Base-by-base conservation (phyloP, 2,113 vertebrate species). In the Otolemur garnettii region DNA sequence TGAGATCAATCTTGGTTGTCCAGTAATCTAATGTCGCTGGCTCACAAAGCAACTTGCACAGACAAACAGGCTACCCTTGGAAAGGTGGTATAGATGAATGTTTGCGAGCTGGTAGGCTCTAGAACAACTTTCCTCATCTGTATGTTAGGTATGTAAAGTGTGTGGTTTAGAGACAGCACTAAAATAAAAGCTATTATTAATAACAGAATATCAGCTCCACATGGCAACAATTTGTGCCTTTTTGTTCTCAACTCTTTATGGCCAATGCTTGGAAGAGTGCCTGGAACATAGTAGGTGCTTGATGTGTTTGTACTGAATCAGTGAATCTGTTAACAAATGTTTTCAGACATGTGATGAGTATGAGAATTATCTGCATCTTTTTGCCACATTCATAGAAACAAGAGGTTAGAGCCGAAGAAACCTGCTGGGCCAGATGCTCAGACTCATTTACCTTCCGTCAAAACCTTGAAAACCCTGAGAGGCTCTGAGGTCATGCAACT, bases 101-200 rank as follows among this genome's bases (percentile, higher is more conserved):
- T 15, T 14, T 57, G 66, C 50, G 14, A 69, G 42, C 14, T 79
- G 50, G 2, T 38, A 59, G 9, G 14, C 30, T 81, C 14, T n/a
- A 12, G 18, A 86, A 55, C 22, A 28, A 15, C 12, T 38, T 82
- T 97, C n/a, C 42, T 96, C 26, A 35, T 91, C 68, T 94, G 26
- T 80, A 11, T 64, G 11, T 84, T 90, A 64, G 11, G 18, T 55
- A 35, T 75, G 21, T 69, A 59, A 59, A 93, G 42, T 77, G 3
- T 42, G 75, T 68, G 55, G 5, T 30, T 59, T 9, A 14, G 3
- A 82, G 11, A 15, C 3, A 86, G 14, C 35, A 57, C 24, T 59
- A 78, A 80, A 69, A 57, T 85, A 74, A 64, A 64, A 87, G 17
- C 35, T 88, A 1, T 77, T 91, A 64, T 66, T 35, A 53, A 57